Evolutionary conservation across 2,797 vertebrate species (phyloP).

Genomic region (Salmo trutta): DNA sequence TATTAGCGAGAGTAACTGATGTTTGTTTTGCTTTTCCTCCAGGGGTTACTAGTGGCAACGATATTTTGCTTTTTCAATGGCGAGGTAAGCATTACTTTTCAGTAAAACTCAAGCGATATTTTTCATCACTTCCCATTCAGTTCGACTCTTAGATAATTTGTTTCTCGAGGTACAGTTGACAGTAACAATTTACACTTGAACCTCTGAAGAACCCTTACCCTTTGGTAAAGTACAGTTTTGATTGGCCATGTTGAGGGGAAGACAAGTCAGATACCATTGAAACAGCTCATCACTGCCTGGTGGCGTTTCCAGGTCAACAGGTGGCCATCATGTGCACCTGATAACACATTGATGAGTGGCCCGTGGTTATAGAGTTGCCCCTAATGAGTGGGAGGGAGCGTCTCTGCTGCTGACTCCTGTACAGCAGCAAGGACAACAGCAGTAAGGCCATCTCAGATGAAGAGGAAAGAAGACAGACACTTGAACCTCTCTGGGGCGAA

Average conservation of each 20-base stretch:
- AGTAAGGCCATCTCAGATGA: slow-evolving; percentile 53
- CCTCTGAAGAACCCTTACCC: background rate
- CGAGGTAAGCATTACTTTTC: slow-evolving; percentile 78
- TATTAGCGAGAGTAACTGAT: background rate
- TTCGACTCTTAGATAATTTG: too few relatives aligned
- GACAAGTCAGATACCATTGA: slow-evolving; percentile 35
- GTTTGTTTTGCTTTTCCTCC: slow-evolving; percentile 41
- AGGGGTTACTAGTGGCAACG: slow-evolving; percentile 95
- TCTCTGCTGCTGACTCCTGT: background rate
- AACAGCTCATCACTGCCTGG: slow-evolving; percentile 32
- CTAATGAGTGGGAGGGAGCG: background rate
- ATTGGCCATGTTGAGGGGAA: slow-evolving; percentile 21
- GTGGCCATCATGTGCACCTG: slow-evolving; percentile 38
- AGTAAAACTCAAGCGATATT: background rate
- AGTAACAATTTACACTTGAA: too few relatives aligned
- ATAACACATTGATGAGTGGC: slow-evolving; percentile 39
- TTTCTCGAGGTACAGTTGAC: too few relatives aligned
- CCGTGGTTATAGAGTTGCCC: slow-evolving; percentile 17
- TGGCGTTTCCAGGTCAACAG: slow-evolving; percentile 50
- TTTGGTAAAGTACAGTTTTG: too few relatives aligned
- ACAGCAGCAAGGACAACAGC: background rate
- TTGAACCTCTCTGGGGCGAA: slow-evolving; percentile 10
- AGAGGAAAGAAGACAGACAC: slow-evolving; percentile 23
- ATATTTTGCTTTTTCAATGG: slow-evolving; percentile 99
- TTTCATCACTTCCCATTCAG: background rate